These are phyloP conservation scores for Cosmia pyralina DNA, from an alignment of 2,888 invertebrate genomes.

Conservation along the genomic window DNA sequence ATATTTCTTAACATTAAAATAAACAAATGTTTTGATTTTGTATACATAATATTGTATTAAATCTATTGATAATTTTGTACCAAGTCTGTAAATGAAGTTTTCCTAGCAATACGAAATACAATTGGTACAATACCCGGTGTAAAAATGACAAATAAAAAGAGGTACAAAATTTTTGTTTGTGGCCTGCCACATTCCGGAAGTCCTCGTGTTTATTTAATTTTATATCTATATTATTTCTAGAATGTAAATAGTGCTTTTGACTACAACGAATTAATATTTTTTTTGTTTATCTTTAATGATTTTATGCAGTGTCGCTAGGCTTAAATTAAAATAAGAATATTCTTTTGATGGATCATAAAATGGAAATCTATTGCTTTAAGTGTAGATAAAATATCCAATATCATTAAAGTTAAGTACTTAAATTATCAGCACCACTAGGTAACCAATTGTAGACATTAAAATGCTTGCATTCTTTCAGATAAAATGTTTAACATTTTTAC, in stretches of 20 bases:
- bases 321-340: slow-evolving; percentile 20
- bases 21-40: slow-evolving; percentile 19
- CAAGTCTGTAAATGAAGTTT: slow-evolving; percentile 19
- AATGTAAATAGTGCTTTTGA: slow-evolving; percentile 54
- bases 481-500: slow-evolving; percentile 59
- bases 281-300: slow-evolving; percentile 23
- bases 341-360: slow-evolving; percentile 19
- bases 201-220: slow-evolving; percentile 52
- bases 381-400: slow-evolving; percentile 17
- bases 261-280: slow-evolving; percentile 28
- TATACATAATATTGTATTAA: slow-evolving; percentile 48
- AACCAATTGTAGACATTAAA: slow-evolving; percentile 50
- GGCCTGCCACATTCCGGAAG: slow-evolving; percentile 75
- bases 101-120: slow-evolving; percentile 20
- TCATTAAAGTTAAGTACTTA: slow-evolving; percentile 30
- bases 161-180: slow-evolving; percentile 57
- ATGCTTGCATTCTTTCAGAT: slow-evolving; percentile 30
- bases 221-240: slow-evolving; percentile 27
- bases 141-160: slow-evolving; percentile 46
- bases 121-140: slow-evolving; percentile 28
- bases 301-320: slow-evolving; percentile 41
- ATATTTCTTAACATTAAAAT: slow-evolving; percentile 4
- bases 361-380: slow-evolving; percentile 17
- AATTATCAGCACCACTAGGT: slow-evolving; percentile 63
- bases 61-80: slow-evolving; percentile 23